phyloP scores from a whole-genome alignment of 2,888 invertebrate genomes.

The Atrina japonica region DNA sequence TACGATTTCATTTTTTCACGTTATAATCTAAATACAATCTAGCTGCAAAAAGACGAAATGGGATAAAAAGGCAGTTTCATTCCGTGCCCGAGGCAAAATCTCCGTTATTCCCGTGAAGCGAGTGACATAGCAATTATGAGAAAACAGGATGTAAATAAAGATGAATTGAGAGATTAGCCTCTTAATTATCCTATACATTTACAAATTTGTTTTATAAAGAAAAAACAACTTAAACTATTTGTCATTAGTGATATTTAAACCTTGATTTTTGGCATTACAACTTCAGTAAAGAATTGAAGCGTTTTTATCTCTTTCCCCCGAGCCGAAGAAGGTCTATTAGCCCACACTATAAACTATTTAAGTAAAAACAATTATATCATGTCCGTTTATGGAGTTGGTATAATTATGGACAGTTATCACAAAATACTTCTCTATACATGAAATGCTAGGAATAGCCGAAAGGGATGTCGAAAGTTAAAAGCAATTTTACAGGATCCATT shows the following conservation, averaged over 20 bases:
- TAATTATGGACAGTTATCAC: too few species aligned
- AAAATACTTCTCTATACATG: slow-evolving; percentile 17
- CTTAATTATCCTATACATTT: too few species aligned
- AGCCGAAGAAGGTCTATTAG: slow-evolving; percentile 25
- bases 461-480: slow-evolving; percentile 10
- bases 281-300: slow-evolving; percentile 27
- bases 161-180: too few species aligned
- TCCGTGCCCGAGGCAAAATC: too few species aligned
- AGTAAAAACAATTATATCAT: slow-evolving; percentile 24
- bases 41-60: too few species aligned
- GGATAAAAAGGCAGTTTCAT: too few species aligned
- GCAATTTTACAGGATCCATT: slow-evolving; percentile 18
- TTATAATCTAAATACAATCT: too few species aligned
- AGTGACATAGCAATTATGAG: too few species aligned
- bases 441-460: slow-evolving; percentile 17
- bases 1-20: too few species aligned
- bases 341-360: slow-evolving; percentile 6
- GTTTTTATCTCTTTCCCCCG: slow-evolving; percentile 23
- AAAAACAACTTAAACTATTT: background rate
- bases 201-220: too few species aligned
- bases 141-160: too few species aligned
- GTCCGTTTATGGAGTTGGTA: background rate
- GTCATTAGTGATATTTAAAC: slow-evolving; percentile 24
- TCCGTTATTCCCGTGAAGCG: too few species aligned
- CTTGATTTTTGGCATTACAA: slow-evolving; percentile 20